Evolutionary conservation across 2,113 vertebrate species (phyloP), one percentile per base, ranked within the genome.

Genomic region (Dipodomys spectabilis): DNA sequence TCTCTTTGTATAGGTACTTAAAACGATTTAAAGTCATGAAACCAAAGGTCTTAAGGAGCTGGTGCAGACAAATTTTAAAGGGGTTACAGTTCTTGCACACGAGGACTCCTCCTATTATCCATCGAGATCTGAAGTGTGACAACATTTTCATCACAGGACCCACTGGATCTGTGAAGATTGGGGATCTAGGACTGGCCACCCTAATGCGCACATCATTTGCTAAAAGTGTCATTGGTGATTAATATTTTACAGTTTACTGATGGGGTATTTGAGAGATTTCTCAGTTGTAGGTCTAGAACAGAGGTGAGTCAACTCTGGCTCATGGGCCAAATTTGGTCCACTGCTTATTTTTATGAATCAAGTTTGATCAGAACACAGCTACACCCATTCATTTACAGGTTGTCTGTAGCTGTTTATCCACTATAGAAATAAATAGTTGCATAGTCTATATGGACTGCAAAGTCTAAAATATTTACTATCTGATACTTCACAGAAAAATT

Each of bases 11-110:
- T 96, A 99, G 99, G 92, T 99, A 99, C 96, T 98, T 99, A 83
- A 99, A 99, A 96, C 98, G 99, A 88, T 99, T 99, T 97, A 99
- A 99, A 97, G 99, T 99, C 96, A 99, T 99, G 99, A 99, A 99
- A 95, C 99, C 99, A 53, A 99, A 99, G 90, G 99, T 99, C 57
- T 97, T 99, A 95, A 98, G 99, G 92, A 99, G 99, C 93, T 99
- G 99, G 99, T 99, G 99, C 86, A 96, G 99, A 62, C 99, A 99
- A 94, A 99, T 99, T 95, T 97, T 99, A 88, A 99, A 99, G 97
- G 99, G 99, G 0, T 98, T 99, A 62, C 99, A 99, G 30, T 99
- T 99, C 95, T 98, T 99, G 71, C 99, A 99, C 96, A 99, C 99
- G 7, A 98, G 99, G 23, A 99, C 99, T 0, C 99, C 99, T 10